Evolutionary conservation across 2,888 invertebrate species (phyloP).

Genomic region (Eudemis profundana): DNA sequence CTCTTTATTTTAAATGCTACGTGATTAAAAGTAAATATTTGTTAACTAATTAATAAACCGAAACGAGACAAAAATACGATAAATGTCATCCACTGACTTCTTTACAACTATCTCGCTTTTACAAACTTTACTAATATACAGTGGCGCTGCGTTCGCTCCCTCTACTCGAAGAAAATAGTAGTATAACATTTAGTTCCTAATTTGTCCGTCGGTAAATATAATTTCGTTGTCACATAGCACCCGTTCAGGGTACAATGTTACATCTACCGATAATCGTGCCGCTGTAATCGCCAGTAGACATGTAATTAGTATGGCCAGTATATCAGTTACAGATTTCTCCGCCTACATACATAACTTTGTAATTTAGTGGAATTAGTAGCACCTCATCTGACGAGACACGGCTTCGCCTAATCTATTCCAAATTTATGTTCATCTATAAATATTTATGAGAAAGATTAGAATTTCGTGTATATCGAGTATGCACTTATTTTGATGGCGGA

Average conservation of each 20-base stretch:
- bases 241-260: background rate
- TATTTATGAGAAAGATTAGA: constrained; percentile 43
- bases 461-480: constrained; percentile 37
- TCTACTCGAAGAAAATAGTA: background rate
- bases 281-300: background rate
- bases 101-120: constrained; percentile 24
- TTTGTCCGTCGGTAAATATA: constrained; percentile 4
- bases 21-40: constrained; percentile 39
- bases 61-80: constrained; percentile 30
- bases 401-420: constrained; percentile 44
- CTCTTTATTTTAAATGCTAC: constrained; percentile 18
- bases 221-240: constrained; percentile 2
- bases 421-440: constrained; percentile 44
- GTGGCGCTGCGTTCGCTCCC: background rate
- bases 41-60: constrained; percentile 41
- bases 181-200: constrained; percentile 1
- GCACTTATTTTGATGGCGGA: constrained; percentile 44
- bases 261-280: background rate
- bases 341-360: background rate
- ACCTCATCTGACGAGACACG: constrained; percentile 26
- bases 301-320: background rate
- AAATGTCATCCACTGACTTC: constrained; percentile 30
- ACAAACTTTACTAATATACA: background rate
- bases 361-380: constrained; percentile 16
- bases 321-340: constrained; percentile 6